Percentiles rank a stretch among this genome's conserved stretches.
Evolutionary conservation across 2,888 invertebrate genomes (phyloP).

Genomic region (Iphiclides podalirius): DNA sequence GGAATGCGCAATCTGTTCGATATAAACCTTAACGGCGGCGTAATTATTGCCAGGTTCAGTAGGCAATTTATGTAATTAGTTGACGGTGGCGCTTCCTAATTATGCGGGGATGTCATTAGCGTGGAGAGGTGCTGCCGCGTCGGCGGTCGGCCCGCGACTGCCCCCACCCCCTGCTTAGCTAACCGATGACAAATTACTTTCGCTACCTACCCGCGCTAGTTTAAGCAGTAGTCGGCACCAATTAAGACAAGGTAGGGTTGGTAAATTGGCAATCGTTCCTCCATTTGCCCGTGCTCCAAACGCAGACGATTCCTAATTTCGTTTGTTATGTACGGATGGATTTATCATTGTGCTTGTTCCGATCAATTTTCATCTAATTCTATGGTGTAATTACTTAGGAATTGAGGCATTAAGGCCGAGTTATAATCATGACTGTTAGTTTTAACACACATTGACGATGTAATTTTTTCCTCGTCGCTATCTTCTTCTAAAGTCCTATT

Average conservation of each 20-base stretch:
- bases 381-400: conserved; percentile 43
- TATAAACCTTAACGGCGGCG: conserved; percentile 36
- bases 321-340: conserved; percentile 36
- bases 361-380: conserved; percentile 21
- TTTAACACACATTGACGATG: no score
- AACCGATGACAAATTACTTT: conserved; percentile 79
- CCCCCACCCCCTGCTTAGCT: conserved; percentile 60
- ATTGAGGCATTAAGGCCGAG: background rate
- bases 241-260: conserved; percentile 73
- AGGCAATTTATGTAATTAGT: conserved; percentile 76
- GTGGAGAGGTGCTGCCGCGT: conserved; percentile 59
- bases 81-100: conserved; percentile 72
- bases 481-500: no score
- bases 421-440: no score
- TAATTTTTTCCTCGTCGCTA: no score
- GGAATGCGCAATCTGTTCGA: conserved; percentile 7
- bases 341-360: conserved; percentile 31
- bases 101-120: conserved; percentile 74
- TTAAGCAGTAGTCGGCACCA: conserved; percentile 73
- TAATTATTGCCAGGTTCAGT: conserved; percentile 73
- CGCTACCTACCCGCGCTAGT: conserved; percentile 65
- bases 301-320: conserved; percentile 64
- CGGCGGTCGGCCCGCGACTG: conserved; percentile 45
- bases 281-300: conserved; percentile 66
- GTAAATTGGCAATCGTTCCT: conserved; percentile 77